Evolutionary conservation across 2,888 invertebrate species (phyloP).

Genomic region (Kryphioiulus occultus): DNA sequence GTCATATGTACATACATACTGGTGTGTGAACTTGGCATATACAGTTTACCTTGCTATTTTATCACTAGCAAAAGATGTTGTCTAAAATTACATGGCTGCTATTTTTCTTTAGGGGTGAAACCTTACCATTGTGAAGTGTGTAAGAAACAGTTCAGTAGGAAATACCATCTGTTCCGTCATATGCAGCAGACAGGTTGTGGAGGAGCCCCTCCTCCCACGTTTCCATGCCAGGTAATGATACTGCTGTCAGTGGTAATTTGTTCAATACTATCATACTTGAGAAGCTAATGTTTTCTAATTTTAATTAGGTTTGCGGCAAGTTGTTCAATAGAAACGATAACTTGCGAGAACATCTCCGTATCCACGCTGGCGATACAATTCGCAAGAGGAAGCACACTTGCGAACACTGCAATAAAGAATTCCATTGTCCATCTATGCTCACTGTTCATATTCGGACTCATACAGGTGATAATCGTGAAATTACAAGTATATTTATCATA

Average conservation of each 20-base stretch:
- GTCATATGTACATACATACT: slow-evolving; percentile 75
- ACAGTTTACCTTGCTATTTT: not conserved
- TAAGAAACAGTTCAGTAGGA: slow-evolving; percentile 75
- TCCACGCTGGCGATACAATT: slow-evolving; percentile 67
- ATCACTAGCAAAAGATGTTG: not conserved
- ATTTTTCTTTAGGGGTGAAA: slow-evolving; percentile 61
- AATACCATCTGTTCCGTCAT: slow-evolving; percentile 77
- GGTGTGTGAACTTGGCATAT: slow-evolving; percentile 59
- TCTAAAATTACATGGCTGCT: not conserved
- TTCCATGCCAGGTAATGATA: slow-evolving; percentile 67
- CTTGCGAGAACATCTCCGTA: slow-evolving; percentile 74
- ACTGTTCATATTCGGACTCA: slow-evolving; percentile 73
- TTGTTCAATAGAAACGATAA: slow-evolving; percentile 76
- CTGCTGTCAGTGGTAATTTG: not conserved
- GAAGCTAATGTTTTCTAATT: not conserved
- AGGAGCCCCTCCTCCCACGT: slow-evolving; percentile 67
- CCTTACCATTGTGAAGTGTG: slow-evolving; percentile 74
- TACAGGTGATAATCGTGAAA: slow-evolving; percentile 62
- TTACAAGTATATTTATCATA: not conserved
- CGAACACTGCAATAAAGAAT: slow-evolving; percentile 72
- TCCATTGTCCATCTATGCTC: slow-evolving; percentile 69
- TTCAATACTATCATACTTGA: not conserved
- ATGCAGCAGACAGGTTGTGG: slow-evolving; percentile 74
- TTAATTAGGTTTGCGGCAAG: slow-evolving; percentile 69
- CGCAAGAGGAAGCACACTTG: slow-evolving; percentile 66